phyloP scores from a whole-genome alignment of 2,888 invertebrate genomes.

The Phortica magna region DNA sequence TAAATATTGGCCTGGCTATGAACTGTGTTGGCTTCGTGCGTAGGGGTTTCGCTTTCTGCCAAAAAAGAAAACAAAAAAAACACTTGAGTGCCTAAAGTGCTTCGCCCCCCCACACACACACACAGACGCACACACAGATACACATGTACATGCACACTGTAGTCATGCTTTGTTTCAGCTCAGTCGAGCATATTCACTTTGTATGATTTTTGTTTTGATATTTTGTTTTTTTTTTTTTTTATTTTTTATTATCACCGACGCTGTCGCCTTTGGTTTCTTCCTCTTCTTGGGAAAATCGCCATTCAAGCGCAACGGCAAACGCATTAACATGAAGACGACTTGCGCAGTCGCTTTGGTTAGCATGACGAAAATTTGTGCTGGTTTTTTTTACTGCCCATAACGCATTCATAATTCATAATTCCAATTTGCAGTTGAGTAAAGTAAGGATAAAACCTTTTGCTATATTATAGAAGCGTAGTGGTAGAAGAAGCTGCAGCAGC shows the following conservation, averaged over 20 bases:
- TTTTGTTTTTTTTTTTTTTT: constrained; percentile 44
- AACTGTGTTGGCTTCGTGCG: constrained; percentile 46
- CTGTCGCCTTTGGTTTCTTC: neutral
- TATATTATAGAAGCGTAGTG: neutral
- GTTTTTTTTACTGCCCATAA: constrained; percentile 52
- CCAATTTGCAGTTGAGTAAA: constrained; percentile 67
- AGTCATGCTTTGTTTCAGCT: constrained; percentile 65
- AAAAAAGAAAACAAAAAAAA: constrained; percentile 19
- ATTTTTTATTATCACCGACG: neutral
- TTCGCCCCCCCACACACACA: constrained; percentile 48
- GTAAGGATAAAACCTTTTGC: constrained; percentile 39
- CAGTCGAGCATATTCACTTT: constrained; percentile 69
- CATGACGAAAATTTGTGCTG: constrained; percentile 55
- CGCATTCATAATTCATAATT: constrained; percentile 75
- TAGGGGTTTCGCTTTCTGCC: constrained; percentile 65
- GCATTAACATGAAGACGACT: constrained; percentile 67
- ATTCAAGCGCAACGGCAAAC: constrained; percentile 67
- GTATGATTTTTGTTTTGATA: neutral
- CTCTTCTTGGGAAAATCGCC: constrained; percentile 67
- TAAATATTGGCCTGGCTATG: constrained; percentile 17
- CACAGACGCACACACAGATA: neutral
- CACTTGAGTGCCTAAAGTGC: constrained; percentile 18
- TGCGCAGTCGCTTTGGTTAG: constrained; percentile 47
- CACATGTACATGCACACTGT: too few species aligned
- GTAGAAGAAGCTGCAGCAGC: neutral